A percentile compares a stretch with the other conserved stretches of the same genome.
Evolutionary conservation across 2,797 vertebrate genomes (phyloP).

Genomic region (Hozukius guyotensis): DNA sequence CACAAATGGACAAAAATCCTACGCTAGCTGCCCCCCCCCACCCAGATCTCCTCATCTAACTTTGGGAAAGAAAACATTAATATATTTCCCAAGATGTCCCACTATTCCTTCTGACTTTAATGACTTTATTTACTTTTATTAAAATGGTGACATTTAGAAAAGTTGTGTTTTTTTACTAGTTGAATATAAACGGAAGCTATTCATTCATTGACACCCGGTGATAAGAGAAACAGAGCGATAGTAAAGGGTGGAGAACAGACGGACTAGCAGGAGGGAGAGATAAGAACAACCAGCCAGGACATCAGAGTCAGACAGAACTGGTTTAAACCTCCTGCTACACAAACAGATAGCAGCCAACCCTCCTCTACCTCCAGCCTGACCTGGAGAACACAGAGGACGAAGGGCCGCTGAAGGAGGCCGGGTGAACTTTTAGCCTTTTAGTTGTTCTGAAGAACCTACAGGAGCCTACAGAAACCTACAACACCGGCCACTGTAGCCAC

Average conservation of each 20-base stretch:
- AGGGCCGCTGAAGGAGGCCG: no score
- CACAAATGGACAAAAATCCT: no score
- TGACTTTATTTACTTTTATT: no score
- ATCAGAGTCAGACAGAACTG: background rate
- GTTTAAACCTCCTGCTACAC: conserved; percentile 21
- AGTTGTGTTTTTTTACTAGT: background rate
- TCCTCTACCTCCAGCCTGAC: background rate
- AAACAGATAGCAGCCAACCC: background rate
- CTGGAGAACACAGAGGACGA: background rate
- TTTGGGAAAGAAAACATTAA: background rate
- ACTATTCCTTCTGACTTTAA: background rate
- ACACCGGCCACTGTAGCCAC: no score
- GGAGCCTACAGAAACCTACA: no score
- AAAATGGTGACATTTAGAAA: background rate
- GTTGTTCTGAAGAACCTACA: background rate
- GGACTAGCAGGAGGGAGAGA: background rate
- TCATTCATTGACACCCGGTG: conserved; percentile 9
- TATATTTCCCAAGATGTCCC: background rate
- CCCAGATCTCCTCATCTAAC: background rate
- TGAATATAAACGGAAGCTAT: background rate
- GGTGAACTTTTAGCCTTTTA: background rate
- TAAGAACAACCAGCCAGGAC: conserved; percentile 26
- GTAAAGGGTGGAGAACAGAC: conserved; percentile 26
- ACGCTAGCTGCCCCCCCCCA: fast-evolving
- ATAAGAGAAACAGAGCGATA: background rate